Base-by-base conservation (phyloP, 2,797 vertebrate species). In the Graptemys geographica region DNA sequence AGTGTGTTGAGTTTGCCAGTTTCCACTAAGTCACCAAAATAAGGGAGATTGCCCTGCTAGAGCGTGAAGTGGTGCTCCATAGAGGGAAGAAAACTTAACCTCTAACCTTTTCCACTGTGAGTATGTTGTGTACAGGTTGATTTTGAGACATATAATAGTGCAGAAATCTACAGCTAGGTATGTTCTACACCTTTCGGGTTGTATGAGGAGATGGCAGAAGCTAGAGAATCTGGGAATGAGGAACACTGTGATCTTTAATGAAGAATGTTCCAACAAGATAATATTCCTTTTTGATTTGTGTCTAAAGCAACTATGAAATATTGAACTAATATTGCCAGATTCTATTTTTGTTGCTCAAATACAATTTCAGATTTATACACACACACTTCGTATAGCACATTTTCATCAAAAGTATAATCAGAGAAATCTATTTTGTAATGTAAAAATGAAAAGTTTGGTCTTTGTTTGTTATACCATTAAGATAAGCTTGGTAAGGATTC, bases 11-110 rank as follows among this genome's bases (percentile, higher is more conserved):
- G 97, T 98, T 97, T 98, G 89, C 97, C 92, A 92, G 91, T 98
- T 98, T 97, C 97, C 97, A 97, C 97, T 96, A 97, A 98, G 98
- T 98, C 98, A 93, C 98, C 97, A 93, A 97, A 98, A 98, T 96
- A 97, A 81, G 93, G 90, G 95, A 96, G 91, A 97, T 97, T 97
- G 96, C 95, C 90, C 83, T 89, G 90, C 92, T 96, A 89, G 92
- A 95, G 96, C 91, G 92, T 95, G 95, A 97, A 95, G 84, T 97
- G 91, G 87, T 92, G 94, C 79, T 47, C 93, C 85, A 91, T 86
- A 94, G 94, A 97, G 55, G 94, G 79, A 89, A 92, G 92, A 92
- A 88, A 95, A 85, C 76, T 96, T 95, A 93, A 97, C 96, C 96
- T 96, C 94, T 96, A 87, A 95, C 95, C 93, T 93, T 95, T 86